Evolutionary conservation across 1,140 invertebrate genomes (phyloP), one percentile per base, ranked within the genome.

Genomic region (Aphelenchoides besseyi): DNA sequence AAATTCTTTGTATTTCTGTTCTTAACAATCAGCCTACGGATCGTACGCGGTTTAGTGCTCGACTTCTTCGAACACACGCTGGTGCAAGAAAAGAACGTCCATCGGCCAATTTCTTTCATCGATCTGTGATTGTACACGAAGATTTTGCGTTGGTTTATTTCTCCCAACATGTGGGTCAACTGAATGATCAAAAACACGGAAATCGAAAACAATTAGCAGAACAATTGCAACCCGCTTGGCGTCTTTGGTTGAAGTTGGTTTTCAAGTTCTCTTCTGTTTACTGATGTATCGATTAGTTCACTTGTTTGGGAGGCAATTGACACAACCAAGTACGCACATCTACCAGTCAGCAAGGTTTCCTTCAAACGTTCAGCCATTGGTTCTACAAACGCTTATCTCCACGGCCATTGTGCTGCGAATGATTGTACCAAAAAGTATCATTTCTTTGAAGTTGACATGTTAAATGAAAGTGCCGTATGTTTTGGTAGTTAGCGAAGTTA

Each of bases 91-190:
- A 16, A 35, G 18, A 72, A 61, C 30, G 72, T 2, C 72, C 54
- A 28, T 26, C 28, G 12, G 37, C 35, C 16, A n/a, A 32, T 26
- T 41, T 29, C 16, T 18, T 74, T 1, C 70, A 52, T 26, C 59
- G 72, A 68, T 37, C n/a, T 53, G 18, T 55, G 5, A 53, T 73
- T 1, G 57, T 74, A 16, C 53, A 41, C n/a, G 72, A 74, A 23
- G 72, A 73, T 36, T 64, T 33, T 69, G 71, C 66, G 3, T 54
- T 73, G 9, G 72, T 73, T 18, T 74, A 66, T 28, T 73, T 73
- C 28, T 74, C 61, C 30, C 71, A 35, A 61, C 36, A 18, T 28
- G 33, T 18, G 33, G 35, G 35, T 59, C 70, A 73, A 26, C 36
- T 5, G 37, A 41, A 41, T 23, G 23, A 8, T 59, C 55, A 59